Evolutionary conservation across 2,113 vertebrate species (phyloP), one percentile per base, ranked within the genome.

Genomic region (Nannospalax galili): DNA sequence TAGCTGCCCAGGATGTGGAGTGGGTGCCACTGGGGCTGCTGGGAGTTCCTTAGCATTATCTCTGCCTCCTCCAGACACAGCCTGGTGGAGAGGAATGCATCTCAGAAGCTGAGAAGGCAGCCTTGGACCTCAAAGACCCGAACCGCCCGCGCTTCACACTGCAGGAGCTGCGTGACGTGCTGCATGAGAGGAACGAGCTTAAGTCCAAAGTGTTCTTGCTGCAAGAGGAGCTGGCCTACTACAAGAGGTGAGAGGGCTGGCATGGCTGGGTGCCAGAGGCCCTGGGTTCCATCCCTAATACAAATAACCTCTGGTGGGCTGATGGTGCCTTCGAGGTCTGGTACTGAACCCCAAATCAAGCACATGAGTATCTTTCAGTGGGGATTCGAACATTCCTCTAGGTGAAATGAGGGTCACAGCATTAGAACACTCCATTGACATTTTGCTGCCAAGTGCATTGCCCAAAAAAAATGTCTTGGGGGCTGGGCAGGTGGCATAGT

Each of bases 131-230:
- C 12, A 99, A 99, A 97, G 99, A 99, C 97, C 99, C 99, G 2
- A 99, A 99, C 97, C 98, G 99, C 9, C 99, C 99, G 3, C 97
- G 99, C 62, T 99, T 99, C 98, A 99, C 99, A 11, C 97, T 99
- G 93, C 99, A 99, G 97, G 99, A 99, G 97, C 98, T 99, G 67
- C 98, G 99, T 28, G 99, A 99, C 0, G 99, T 99, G 81, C 98
- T 99, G 82, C 99, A 99, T 0, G 99, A 99, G 97, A 99, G 98
- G 96, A 99, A 99, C 8, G 99, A 99, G 89, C 98, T 99, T 88
- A 99, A 99, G 97, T 98, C 99, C 16, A 98, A 99, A 97, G 98
- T 99, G 62, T 99, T 99, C 80, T 26, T 99, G 97, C 96, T 99
- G 67, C 99, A 99, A 93, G 99, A 99, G 89, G 99, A 99, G 92